These are phyloP conservation scores for Synanthedon andrenaeformis DNA, from an alignment of 2,888 invertebrate species.

Conservation along the genomic window DNA sequence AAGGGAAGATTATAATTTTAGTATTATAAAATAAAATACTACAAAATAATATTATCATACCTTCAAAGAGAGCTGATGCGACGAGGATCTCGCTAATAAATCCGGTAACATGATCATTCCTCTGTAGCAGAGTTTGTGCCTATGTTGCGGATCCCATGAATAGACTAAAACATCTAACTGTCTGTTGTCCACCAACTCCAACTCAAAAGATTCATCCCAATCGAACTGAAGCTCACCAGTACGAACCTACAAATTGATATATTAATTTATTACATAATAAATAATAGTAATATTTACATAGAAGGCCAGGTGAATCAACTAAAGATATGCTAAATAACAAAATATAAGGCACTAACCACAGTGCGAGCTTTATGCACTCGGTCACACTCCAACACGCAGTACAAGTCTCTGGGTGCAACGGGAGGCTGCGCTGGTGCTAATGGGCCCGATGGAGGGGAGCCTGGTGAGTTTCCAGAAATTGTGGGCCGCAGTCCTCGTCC, in stretches of 20 bases:
- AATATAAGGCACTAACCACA: conserved; percentile 71
- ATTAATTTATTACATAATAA: not conserved
- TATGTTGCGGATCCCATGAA: conserved; percentile 98
- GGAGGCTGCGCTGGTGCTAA: conserved; percentile 59
- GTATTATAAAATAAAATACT: too few species aligned
- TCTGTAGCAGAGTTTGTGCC: conserved; percentile 95
- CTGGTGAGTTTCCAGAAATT: conserved; percentile 76
- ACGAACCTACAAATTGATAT: conserved; percentile 68
- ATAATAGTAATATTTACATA: not conserved
- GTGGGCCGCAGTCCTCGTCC: conserved; percentile 87
- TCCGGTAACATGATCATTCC: conserved; percentile 89
- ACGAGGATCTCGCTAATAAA: conserved; percentile 82
- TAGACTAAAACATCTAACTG: conserved; percentile 97
- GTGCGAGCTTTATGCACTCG: conserved; percentile 96
- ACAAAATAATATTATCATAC: conserved; percentile 18
- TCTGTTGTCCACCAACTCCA: conserved; percentile 94
- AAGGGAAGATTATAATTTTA: too few species aligned
- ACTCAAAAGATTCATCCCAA: conserved; percentile 99
- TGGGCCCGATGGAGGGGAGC: conserved; percentile 76
- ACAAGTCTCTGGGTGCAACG: conserved; percentile 81
- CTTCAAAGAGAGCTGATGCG: conserved; percentile 92
- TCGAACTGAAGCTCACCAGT: conserved; percentile 97
- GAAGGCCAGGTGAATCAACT: not conserved
- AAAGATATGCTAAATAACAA: not conserved
- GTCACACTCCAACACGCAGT: conserved; percentile 98